Evolutionary conservation across 2,113 vertebrate species (phyloP), one percentile per base, ranked within the genome.

Genomic region (Ardeotis arabs): DNA sequence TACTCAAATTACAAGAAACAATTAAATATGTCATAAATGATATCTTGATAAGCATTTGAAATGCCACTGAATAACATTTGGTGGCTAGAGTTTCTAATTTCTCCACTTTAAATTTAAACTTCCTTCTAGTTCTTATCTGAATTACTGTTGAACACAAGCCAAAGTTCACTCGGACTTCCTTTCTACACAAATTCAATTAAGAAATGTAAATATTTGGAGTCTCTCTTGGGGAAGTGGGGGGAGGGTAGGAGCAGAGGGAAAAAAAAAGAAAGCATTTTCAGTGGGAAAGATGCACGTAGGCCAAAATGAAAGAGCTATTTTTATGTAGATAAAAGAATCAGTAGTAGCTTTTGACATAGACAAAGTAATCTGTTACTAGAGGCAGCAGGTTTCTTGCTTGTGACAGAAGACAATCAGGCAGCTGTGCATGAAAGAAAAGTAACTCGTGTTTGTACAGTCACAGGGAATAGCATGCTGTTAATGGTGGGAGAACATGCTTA

Each of bases 1-100:
- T 92, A 62, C 55, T 93, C 50, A 94, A 68, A 73, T 95, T 85
- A 66, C 67, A 95, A 90, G 85, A 87, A 90, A 90, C 53, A 94
- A 73, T 88, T 87, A 85, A 68, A 37, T 72, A 56, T 81, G 47
- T 86, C 47, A 67, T 58, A 69, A 81, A 74, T 80, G 31, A 41
- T 95, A 74, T 67, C 79, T 86, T 80, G 90, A 84, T 90, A 95
- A 92, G 23, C 50, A 31, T 85, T 87, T 93, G 79, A 76, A 67
- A 63, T 83, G 50, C n/a, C 59, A 67, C 76, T n/a, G 59, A 50
- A 45, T 88, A 83, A 67, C 31, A 69, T 41, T 83, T n/a, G 13
- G 70, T 83, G 63, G 53, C 33, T 87, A 3, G 1, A 68, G 33
- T 88, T 92, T 93, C 79, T 66, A 50, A 83, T 81, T 77, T 92